These are phyloP conservation scores for Anolis carolinensis DNA, from an alignment of 2,113 vertebrate genomes.

Conservation along the genomic window DNA sequence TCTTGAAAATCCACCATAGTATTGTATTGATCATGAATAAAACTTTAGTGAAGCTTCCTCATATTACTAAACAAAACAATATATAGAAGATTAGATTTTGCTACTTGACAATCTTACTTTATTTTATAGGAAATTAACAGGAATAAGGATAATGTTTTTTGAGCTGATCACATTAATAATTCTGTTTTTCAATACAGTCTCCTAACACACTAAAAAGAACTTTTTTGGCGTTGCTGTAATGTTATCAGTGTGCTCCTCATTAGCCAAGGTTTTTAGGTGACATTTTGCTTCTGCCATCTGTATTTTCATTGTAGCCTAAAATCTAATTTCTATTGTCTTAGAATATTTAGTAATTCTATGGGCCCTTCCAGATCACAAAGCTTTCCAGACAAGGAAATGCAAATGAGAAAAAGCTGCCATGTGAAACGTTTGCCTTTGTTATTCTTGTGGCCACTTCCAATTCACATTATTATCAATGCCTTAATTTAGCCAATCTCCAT, in stretches of 20 bases:
- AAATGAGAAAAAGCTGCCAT: neutral
- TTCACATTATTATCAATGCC: neutral
- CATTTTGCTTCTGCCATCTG: too few relatives aligned
- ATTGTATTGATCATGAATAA: too few relatives aligned
- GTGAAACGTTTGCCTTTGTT: conserved; percentile 1
- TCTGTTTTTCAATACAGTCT: neutral
- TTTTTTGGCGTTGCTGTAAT: neutral
- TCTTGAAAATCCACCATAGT: too few relatives aligned
- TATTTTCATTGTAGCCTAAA: neutral
- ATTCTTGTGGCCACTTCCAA: conserved; percentile 9
- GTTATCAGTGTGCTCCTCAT: too few relatives aligned
- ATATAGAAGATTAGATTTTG: too few relatives aligned
- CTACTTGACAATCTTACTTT: neutral
- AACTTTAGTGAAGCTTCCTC: too few relatives aligned
- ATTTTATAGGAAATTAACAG: too few relatives aligned
- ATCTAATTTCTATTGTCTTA: neutral
- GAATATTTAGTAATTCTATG: neutral
- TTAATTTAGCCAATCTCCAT: neutral
- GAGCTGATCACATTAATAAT: neutral
- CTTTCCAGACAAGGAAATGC: neutral
- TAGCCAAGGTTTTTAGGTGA: too few relatives aligned
- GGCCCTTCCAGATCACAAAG: neutral
- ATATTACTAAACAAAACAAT: too few relatives aligned
- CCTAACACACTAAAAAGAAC: neutral
- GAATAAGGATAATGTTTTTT: neutral